Evolutionary conservation across 2,113 vertebrate genomes (phyloP).

Genomic region (Mystacornis crossleyi): DNA sequence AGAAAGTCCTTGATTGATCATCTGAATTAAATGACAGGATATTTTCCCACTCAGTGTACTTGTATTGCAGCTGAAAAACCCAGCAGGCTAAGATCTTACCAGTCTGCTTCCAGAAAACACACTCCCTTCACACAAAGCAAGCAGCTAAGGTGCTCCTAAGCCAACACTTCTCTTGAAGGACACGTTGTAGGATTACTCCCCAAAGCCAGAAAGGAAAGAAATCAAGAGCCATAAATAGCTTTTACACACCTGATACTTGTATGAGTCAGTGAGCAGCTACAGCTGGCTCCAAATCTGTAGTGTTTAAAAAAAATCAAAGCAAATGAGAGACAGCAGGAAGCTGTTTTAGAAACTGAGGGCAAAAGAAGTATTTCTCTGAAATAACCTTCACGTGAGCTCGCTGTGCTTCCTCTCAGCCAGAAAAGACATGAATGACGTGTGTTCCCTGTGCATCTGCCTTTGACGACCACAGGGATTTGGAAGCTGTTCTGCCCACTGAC

Average conservation of each 20-base stretch:
- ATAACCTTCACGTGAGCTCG: not conserved
- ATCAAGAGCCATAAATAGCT: not conserved
- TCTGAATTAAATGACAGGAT: not conserved
- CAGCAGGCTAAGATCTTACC: not conserved
- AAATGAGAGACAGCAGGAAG: not conserved
- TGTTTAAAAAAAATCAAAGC: not conserved
- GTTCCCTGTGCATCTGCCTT: not conserved
- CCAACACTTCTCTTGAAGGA: fast-evolving
- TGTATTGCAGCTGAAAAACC: not conserved
- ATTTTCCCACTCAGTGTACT: not conserved
- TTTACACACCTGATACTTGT: not conserved
- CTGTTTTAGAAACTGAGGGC: not conserved
- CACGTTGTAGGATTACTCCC: fast-evolving
- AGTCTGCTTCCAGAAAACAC: not conserved
- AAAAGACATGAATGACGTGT: not conserved
- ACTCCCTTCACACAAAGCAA: not conserved
- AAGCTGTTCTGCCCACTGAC: not conserved
- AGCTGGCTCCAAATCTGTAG: not conserved
- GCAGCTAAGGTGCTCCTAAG: fast-evolving
- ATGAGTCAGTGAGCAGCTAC: not conserved
- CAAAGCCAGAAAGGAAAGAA: fast-evolving
- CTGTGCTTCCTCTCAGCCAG: not conserved
- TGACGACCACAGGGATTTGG: not conserved
- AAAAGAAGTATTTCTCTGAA: not conserved
- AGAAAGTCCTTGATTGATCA: not conserved